These are phyloP conservation scores for Serranus cabrilla DNA, from an alignment of 2,797 vertebrate species.

Conservation along the genomic window DNA sequence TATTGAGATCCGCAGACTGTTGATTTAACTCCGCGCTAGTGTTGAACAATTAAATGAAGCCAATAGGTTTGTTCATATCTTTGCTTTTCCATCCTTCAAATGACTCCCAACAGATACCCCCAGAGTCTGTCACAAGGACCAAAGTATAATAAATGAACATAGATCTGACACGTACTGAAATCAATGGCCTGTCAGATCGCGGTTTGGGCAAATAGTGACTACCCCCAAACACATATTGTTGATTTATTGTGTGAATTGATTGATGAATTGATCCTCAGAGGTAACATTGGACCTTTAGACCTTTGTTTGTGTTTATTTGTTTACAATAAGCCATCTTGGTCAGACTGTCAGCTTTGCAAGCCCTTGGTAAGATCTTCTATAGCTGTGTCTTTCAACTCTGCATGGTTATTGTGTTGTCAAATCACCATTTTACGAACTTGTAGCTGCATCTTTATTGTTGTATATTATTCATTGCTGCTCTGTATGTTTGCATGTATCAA, in stretches of 20 bases:
- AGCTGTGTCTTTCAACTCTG: no score
- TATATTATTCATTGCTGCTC: no score
- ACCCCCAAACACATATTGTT: conserved; percentile 51
- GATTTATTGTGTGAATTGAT: conserved; percentile 75
- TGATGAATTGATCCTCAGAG: conserved; percentile 50
- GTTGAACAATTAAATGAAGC: conserved; percentile 73
- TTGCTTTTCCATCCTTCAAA: conserved; percentile 66
- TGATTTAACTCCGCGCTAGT: conserved; percentile 64
- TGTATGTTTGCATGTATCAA: no score
- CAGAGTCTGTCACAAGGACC: conserved; percentile 54
- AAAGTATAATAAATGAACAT: conserved; percentile 71
- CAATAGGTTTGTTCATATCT: conserved; percentile 66
- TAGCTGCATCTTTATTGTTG: no score
- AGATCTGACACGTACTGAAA: conserved; percentile 52
- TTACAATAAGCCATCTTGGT: neutral
- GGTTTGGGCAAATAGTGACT: conserved; percentile 47
- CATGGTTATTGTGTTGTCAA: no score
- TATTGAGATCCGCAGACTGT: conserved; percentile 74
- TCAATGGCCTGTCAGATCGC: conserved; percentile 62
- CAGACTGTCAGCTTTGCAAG: no score
- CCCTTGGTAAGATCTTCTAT: no score
- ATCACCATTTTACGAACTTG: no score
- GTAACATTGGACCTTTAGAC: conserved; percentile 38
- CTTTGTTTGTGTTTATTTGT: conserved; percentile 16
- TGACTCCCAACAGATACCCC: conserved; percentile 54